Evolutionary conservation across 2,113 vertebrate species (phyloP).

Genomic region (Ardeotis arabs): DNA sequence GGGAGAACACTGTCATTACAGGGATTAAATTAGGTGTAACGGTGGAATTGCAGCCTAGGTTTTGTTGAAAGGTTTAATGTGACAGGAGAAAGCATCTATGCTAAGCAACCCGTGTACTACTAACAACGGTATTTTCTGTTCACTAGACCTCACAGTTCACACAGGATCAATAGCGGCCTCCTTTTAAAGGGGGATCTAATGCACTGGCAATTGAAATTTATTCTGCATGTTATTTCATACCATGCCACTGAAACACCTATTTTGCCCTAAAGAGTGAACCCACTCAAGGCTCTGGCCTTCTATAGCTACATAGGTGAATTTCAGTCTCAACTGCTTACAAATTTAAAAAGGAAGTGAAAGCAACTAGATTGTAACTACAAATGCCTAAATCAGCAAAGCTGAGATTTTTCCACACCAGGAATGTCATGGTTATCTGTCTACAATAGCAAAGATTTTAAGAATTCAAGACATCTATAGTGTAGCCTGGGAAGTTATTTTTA

Average conservation of each 20-base stretch:
- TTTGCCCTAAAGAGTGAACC: background rate
- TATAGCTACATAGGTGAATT: background rate
- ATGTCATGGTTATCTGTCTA: background rate
- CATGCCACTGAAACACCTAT: background rate
- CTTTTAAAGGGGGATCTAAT: background rate
- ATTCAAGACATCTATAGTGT: background rate
- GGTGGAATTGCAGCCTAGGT: accelerated
- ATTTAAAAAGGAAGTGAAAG: background rate
- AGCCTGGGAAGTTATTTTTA: constrained; percentile 44
- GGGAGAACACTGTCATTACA: accelerated
- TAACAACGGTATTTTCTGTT: background rate
- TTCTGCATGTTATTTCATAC: background rate
- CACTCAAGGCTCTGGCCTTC: background rate
- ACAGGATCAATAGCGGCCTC: background rate
- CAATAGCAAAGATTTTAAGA: background rate
- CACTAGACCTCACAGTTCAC: background rate
- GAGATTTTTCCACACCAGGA: background rate
- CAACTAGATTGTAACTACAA: background rate
- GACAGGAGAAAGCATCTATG: background rate
- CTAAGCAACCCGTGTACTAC: accelerated
- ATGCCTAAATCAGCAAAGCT: background rate
- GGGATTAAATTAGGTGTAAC: accelerated
- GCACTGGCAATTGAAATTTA: background rate
- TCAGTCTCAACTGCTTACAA: background rate
- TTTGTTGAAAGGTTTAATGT: accelerated